These are phyloP conservation scores for Thereuonema tuberculata DNA, from an alignment of 1,140 invertebrate species.

Conservation along the genomic window DNA sequence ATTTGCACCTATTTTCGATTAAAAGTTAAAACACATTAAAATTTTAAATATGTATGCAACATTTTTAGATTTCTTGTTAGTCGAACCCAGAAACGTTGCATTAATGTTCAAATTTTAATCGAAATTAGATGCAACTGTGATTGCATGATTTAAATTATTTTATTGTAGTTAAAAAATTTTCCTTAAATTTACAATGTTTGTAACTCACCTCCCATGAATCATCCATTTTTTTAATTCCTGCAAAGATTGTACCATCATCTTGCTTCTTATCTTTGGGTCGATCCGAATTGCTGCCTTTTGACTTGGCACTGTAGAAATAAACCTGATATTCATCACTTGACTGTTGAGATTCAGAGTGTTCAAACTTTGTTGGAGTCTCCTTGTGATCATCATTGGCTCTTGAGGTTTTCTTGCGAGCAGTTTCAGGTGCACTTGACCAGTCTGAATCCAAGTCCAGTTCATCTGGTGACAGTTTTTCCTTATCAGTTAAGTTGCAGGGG, in stretches of 20 bases:
- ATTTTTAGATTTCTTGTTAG: too few species aligned
- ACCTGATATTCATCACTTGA: constrained; percentile 69
- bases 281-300: constrained; percentile 26
- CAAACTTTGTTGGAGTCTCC: constrained; percentile 17
- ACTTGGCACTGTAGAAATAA: constrained; percentile 57
- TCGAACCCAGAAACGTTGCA: too few species aligned
- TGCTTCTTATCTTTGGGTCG: constrained; percentile 28
- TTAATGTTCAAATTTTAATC: too few species aligned
- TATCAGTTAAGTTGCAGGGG: constrained; percentile 10
- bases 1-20: too few species aligned
- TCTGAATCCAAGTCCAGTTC: constrained; percentile 22
- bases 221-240: constrained; percentile 41
- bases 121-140: too few species aligned
- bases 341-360: constrained; percentile 43
- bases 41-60: too few species aligned
- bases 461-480: constrained; percentile 19
- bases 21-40: too few species aligned
- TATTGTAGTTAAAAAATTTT: too few species aligned
- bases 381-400: neutral
- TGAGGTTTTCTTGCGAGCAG: neutral
- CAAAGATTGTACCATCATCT: constrained; percentile 21
- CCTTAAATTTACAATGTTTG: too few species aligned
- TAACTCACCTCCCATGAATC: constrained; percentile 40
- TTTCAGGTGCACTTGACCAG: constrained; percentile 20
- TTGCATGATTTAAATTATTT: too few species aligned